phyloP scores from a whole-genome alignment of 2,888 invertebrate genomes.

The Cryptus viduatorius region DNA sequence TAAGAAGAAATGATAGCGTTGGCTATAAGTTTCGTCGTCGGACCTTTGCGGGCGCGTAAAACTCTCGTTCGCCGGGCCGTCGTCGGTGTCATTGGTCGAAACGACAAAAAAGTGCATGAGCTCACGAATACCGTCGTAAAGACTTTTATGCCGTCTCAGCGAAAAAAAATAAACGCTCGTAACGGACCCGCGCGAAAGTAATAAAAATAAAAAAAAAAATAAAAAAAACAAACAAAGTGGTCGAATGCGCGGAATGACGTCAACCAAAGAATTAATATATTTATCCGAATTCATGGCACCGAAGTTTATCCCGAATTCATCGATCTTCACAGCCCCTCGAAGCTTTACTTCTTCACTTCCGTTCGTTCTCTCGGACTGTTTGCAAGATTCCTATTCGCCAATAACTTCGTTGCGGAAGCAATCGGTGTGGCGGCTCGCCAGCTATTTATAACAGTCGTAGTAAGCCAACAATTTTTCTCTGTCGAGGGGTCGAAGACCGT shows the following conservation, averaged over 20 bases:
- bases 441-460: slow-evolving; percentile 31
- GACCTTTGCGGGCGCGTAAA: slow-evolving; percentile 28
- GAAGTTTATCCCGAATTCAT: slow-evolving; percentile 3
- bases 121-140: slow-evolving; percentile 46
- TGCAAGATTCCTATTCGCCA: slow-evolving; percentile 39
- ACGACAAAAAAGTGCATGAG: slow-evolving; percentile 18
- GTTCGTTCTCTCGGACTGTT: slow-evolving; percentile 21
- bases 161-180: slow-evolving; percentile 35
- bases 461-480: slow-evolving; percentile 47
- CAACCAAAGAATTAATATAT: not conserved
- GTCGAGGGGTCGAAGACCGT: slow-evolving; percentile 45
- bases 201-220: slow-evolving; percentile 5
- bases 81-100: not conserved
- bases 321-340: slow-evolving; percentile 17
- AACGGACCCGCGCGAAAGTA: not conserved
- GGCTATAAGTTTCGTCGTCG: slow-evolving; percentile 26
- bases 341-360: not conserved
- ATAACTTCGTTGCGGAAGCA: slow-evolving; percentile 57
- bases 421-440: slow-evolving; percentile 60
- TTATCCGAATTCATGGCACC: not conserved
- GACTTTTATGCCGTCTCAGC: slow-evolving; percentile 22
- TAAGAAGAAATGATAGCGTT: slow-evolving; percentile 6
- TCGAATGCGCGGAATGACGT: slow-evolving; percentile 17
- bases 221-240: not conserved
- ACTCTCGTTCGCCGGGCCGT: slow-evolving; percentile 7